phyloP scores from a whole-genome alignment of 1,140 invertebrate species.

The Steinernema feltiae region DNA sequence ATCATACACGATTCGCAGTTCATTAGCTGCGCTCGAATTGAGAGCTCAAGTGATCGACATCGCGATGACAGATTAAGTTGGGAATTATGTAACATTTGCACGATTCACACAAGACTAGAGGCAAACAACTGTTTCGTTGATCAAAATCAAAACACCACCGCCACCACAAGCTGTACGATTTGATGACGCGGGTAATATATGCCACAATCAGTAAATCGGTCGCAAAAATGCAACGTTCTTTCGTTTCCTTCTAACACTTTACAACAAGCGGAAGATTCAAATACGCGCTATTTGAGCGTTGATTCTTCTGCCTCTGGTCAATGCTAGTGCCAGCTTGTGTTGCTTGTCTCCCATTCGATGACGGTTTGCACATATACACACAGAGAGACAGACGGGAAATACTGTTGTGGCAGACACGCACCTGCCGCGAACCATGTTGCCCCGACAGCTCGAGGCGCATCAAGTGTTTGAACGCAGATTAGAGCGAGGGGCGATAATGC shows the following conservation, averaged over 20 bases:
- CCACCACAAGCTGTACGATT: conserved; percentile 4
- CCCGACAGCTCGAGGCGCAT: not conserved
- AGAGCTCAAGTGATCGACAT: too few relatives aligned
- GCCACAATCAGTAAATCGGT: not conserved
- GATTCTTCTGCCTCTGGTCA: too few relatives aligned
- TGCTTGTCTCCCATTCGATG: not conserved
- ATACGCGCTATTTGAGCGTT: not conserved
- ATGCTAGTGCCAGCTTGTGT: not conserved
- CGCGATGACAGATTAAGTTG: not conserved
- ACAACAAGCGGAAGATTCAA: not conserved
- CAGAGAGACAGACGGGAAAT: too few relatives aligned
- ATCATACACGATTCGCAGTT: too few relatives aligned
- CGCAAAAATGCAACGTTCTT: too few relatives aligned
- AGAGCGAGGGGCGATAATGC: not conserved
- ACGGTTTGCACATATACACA: not conserved
- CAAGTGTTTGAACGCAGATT: not conserved
- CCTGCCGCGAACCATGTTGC: not conserved
- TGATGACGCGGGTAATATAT: not conserved
- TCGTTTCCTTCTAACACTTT: not conserved
- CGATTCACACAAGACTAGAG: too few relatives aligned
- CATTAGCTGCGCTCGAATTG: too few relatives aligned
- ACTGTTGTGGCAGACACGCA: not conserved
- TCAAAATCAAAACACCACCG: too few relatives aligned
- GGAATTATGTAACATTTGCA: not conserved
- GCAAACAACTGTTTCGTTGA: too few relatives aligned